These are phyloP conservation scores for Theodoxus fluviatilis DNA, from an alignment of 2,888 invertebrate genomes.

Conservation along the genomic window DNA sequence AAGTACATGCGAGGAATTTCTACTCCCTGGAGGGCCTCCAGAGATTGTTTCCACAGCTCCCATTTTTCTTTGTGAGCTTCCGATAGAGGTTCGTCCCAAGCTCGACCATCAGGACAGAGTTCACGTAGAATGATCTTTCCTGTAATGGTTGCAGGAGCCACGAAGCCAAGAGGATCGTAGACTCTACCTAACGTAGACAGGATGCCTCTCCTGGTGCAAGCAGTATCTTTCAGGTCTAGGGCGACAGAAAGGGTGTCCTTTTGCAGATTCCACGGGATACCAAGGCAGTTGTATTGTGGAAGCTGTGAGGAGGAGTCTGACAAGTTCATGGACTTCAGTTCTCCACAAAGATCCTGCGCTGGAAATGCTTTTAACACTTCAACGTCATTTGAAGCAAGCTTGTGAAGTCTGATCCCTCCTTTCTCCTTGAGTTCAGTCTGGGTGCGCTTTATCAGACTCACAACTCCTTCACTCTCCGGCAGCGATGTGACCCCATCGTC, in stretches of 20 bases:
- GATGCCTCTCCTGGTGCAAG: constrained; percentile 23
- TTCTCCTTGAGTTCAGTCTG: constrained; percentile 27
- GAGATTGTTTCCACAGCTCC: constrained; percentile 21
- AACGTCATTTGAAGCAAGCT: constrained; percentile 35
- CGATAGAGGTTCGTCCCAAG: neutral
- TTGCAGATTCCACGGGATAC: constrained; percentile 25
- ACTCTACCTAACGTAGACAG: constrained; percentile 26
- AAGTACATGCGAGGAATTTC: constrained; percentile 23
- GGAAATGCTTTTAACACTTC: constrained; percentile 29
- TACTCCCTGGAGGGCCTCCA: constrained; percentile 8
- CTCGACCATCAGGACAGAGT: neutral
- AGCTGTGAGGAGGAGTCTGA: constrained; percentile 12
- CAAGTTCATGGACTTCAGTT: constrained; percentile 23
- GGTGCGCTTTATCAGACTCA: constrained; percentile 32
- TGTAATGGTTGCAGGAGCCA: constrained; percentile 19
- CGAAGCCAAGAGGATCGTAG: constrained; percentile 26
- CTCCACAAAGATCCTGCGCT: constrained; percentile 22
- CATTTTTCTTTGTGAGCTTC: neutral
- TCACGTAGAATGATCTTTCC: constrained; percentile 23
- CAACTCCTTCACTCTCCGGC: constrained; percentile 26
- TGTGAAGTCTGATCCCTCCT: constrained; percentile 35
- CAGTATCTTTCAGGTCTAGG: constrained; percentile 1
- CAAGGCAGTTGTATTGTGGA: constrained; percentile 26
- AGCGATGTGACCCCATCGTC: constrained; percentile 36
- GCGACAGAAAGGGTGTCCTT: constrained; percentile 10